Base-by-base conservation (phyloP, 2,113 vertebrate genomes). In the Galemys pyrenaicus region DNA sequence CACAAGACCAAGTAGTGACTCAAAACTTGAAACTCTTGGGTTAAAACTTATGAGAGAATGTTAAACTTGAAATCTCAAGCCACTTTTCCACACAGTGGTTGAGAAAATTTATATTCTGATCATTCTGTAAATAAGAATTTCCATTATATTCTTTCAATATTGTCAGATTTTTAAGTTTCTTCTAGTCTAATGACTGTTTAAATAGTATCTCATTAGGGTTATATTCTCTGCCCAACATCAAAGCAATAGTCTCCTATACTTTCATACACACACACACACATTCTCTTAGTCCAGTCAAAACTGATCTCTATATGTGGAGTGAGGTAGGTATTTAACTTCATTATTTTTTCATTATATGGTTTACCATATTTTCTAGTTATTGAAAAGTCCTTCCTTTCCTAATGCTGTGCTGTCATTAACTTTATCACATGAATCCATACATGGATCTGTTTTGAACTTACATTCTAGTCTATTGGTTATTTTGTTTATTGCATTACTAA, bases 31-130 rank as follows among this genome's bases (percentile, higher is more conserved):
- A 32, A 46, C 78, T 87, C 9, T 30, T 46, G 15, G 32, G 13
- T 24, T 82, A 44, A 44, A 30, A 73, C 74, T n/a, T 56, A 26
- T 64, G 65, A 87, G 49, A 84, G 51, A 93, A 68, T 54, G 44
- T 91, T 80, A 75, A 88, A 84, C 67, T 79, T 88, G 58, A 60
- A 62, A 81, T 64, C 32, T 75, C 39, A 94, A 70, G 54, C 32
- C 26, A 41, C 0, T 71, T 68, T 92, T 56, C 26, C 15, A 17
- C 15, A 17, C 17, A 84, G 35, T 88, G 9, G 35, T 87, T 91
- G 26, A 46, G 37, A 9, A 74, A 60, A 49, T 80, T 54, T 75
- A 49, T 62, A 20, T 81, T 88, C 81, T 89, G 51, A 64, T 44
- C 58, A 93, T 20, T 41, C 0, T 93, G 0, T 73, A 32, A 94